Evolutionary conservation across 2,797 vertebrate species (phyloP).

Genomic region (Pangasius larnaudii): DNA sequence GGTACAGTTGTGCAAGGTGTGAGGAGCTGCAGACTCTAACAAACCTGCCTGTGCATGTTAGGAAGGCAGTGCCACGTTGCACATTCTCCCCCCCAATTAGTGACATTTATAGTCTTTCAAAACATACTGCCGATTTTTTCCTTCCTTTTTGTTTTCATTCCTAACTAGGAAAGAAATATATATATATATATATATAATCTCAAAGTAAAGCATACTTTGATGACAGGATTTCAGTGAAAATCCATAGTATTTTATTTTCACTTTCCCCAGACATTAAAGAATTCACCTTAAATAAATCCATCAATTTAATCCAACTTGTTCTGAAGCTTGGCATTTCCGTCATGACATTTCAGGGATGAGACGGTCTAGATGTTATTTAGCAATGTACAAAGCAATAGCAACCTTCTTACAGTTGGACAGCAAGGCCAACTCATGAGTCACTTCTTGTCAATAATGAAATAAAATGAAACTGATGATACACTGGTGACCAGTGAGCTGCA

Average conservation of each 20-base stretch:
- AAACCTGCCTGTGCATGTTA: conserved; percentile 47
- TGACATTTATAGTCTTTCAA: conserved; percentile 41
- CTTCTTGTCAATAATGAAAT: neutral
- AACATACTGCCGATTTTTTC: conserved; percentile 38
- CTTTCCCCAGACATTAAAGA: neutral
- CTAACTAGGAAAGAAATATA: neutral
- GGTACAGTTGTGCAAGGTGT: conserved; percentile 40
- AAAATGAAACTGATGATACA: neutral
- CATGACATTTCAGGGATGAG: conserved; percentile 17
- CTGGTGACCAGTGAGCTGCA: neutral
- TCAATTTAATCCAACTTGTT: neutral
- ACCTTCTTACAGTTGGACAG: neutral
- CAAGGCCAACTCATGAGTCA: neutral
- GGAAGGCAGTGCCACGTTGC: conserved; percentile 29
- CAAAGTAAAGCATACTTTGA: neutral
- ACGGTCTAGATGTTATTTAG: neutral
- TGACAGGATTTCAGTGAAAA: neutral
- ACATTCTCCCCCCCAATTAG: conserved; percentile 6
- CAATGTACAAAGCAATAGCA: neutral
- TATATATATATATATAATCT: neutral
- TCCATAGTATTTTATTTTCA: neutral
- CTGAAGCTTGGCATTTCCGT: conserved; percentile 15
- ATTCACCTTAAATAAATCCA: neutral
- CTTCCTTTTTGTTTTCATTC: conserved; percentile 27
- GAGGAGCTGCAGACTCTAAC: neutral